Evolutionary conservation across 2,797 vertebrate genomes (phyloP).

Genomic region (Botia almorhae): DNA sequence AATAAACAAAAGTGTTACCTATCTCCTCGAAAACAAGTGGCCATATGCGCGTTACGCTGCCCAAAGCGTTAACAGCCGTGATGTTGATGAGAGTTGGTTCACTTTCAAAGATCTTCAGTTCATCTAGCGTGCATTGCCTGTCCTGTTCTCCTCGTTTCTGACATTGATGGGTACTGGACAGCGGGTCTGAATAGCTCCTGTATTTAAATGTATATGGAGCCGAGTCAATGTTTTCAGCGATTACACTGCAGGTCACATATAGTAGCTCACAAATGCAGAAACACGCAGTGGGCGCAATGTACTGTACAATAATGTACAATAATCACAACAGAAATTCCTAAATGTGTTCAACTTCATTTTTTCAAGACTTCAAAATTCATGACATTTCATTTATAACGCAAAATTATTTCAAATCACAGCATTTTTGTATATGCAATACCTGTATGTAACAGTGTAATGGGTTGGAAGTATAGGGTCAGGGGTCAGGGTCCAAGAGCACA

Average conservation of each 20-base stretch:
- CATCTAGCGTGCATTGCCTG: constrained; percentile 69
- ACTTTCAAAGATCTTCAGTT: constrained; percentile 70
- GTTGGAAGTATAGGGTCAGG: constrained; percentile 51
- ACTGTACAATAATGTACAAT: neutral
- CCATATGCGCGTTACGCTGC: constrained; percentile 66
- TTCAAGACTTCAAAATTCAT: neutral
- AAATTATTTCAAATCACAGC: neutral
- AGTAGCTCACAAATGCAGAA: neutral
- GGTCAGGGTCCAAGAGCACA: constrained; percentile 74
- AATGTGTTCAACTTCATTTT: neutral
- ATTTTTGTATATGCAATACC: constrained; percentile 61
- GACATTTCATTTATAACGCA: neutral
- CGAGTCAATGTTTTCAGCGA: neutral
- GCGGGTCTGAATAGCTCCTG: neutral
- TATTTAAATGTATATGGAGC: constrained; percentile 11
- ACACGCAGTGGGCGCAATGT: neutral
- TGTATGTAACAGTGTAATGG: constrained; percentile 72
- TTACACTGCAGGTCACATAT: neutral
- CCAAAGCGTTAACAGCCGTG: constrained; percentile 69
- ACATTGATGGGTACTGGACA: constrained; percentile 14
- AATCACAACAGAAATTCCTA: neutral
- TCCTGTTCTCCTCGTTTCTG: constrained; percentile 51
- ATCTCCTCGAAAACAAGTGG: constrained; percentile 77
- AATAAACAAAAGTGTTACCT: constrained; percentile 63
- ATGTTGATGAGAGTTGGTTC: constrained; percentile 74